Percentiles rank a stretch among this genome's conserved stretches.
phyloP scores from a whole-genome alignment of 1,140 invertebrate species.

The Drosophila sulfurigaster region DNA sequence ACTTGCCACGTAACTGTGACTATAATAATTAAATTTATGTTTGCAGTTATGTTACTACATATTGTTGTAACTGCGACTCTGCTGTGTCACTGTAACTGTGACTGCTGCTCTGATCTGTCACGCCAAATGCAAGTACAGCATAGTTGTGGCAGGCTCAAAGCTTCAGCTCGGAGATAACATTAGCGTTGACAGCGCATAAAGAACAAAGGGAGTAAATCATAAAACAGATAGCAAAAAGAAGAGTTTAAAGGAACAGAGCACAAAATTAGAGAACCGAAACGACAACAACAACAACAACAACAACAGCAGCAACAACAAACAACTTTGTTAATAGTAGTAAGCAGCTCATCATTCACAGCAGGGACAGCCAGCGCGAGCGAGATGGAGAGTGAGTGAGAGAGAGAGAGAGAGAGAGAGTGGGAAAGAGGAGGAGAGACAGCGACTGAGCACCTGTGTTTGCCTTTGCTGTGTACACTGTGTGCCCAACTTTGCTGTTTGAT shows the following conservation, averaged over 20 bases:
- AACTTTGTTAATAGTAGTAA: constrained; percentile 71
- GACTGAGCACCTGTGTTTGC: constrained; percentile 58
- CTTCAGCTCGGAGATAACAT: constrained; percentile 58
- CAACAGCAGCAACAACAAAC: constrained; percentile 35
- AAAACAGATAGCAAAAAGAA: constrained; percentile 3
- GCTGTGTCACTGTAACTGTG: background rate
- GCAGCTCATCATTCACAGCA: constrained; percentile 58
- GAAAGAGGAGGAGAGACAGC: background rate
- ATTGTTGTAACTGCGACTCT: background rate
- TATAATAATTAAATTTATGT: too few species aligned
- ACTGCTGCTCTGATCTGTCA: background rate
- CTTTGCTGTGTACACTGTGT: constrained; percentile 31
- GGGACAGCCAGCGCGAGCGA: constrained; percentile 19
- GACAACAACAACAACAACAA: constrained; percentile 23
- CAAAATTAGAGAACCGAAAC: constrained; percentile 8
- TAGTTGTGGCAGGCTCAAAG: constrained; percentile 35
- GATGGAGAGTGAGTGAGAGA: background rate
- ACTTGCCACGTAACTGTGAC: background rate
- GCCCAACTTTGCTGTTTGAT: constrained; percentile 41
- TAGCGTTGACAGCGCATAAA: constrained; percentile 63
- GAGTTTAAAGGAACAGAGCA: constrained; percentile 14
- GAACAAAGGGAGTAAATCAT: constrained; percentile 42
- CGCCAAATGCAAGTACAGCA: background rate
- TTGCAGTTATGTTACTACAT: background rate
- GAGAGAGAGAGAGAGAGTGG: background rate